phyloP scores from a whole-genome alignment of 2,888 invertebrate species.

The Brenthis ino region DNA sequence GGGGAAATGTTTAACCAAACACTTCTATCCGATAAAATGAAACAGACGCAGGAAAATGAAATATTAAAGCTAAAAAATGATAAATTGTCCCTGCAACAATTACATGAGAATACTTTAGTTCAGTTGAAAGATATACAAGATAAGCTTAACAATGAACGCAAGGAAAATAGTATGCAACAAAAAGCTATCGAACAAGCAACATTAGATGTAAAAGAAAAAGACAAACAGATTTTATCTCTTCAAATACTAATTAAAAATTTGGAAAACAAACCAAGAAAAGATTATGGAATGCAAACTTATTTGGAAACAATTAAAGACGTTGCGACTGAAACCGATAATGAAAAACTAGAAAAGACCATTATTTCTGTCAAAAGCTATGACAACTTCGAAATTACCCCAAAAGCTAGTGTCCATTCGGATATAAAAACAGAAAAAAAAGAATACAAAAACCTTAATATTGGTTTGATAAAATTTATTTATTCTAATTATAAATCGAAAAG shows the following conservation, averaged over 20 bases:
- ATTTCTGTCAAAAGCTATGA: background rate
- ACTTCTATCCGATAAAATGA: constrained; percentile 61
- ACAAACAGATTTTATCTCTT: constrained; percentile 46
- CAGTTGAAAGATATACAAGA: constrained; percentile 54
- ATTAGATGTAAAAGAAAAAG: constrained; percentile 50
- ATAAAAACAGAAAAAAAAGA: constrained; percentile 26
- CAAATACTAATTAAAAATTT: constrained; percentile 50
- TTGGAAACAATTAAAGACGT: constrained; percentile 15
- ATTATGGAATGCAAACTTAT: constrained; percentile 45
- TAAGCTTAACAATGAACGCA: constrained; percentile 47
- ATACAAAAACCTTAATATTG: constrained; percentile 53
- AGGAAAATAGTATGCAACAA: constrained; percentile 46
- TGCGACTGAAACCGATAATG: constrained; percentile 49
- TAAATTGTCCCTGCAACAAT: constrained; percentile 52
- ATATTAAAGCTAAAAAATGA: constrained; percentile 62
- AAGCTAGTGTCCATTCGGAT: background rate
- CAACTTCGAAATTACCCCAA: background rate
- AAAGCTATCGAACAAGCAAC: constrained; percentile 46
- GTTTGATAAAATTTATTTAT: constrained; percentile 55
- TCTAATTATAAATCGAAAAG: constrained; percentile 60
- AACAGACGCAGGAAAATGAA: constrained; percentile 55
- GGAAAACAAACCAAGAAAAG: constrained; percentile 47
- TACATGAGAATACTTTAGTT: constrained; percentile 54
- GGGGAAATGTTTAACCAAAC: constrained; percentile 64
- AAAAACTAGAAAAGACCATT: constrained; percentile 17